These are phyloP conservation scores for Phalanger gymnotis DNA, from an alignment of 2,797 vertebrate species.

Conservation along the genomic window DNA sequence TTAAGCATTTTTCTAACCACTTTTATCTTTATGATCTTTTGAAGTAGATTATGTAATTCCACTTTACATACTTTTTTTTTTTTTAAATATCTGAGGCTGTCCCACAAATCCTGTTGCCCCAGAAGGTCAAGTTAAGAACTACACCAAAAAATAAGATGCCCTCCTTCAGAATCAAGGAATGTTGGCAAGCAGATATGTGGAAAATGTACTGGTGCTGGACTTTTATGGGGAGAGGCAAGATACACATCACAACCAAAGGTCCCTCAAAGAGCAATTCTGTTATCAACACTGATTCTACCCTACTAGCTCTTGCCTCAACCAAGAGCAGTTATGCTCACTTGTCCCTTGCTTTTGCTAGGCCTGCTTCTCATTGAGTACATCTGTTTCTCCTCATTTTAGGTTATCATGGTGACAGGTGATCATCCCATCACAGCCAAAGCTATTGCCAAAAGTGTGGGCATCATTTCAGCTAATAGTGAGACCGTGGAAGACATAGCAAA, in stretches of 20 bases:
- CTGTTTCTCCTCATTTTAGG: slow-evolving; percentile 76
- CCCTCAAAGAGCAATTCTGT: not conserved
- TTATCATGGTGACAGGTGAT: slow-evolving; percentile 89
- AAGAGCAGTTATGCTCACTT: not conserved
- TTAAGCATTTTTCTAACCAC: no score
- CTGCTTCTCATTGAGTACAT: not conserved
- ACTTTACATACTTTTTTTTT: no score
- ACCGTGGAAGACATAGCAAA: slow-evolving; percentile 88
- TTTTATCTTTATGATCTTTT: no score
- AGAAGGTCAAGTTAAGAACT: no score
- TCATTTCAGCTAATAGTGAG: slow-evolving; percentile 88
- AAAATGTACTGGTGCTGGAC: not conserved
- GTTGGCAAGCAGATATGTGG: not conserved
- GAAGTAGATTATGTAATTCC: no score
- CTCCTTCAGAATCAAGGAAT: no score
- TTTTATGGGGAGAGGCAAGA: not conserved
- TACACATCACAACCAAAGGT: slow-evolving; percentile 6
- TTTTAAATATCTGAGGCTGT: no score
- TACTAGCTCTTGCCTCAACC: not conserved
- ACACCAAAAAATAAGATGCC: no score
- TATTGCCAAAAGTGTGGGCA: slow-evolving; percentile 88
- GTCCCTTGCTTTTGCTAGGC: rapidly evolving
- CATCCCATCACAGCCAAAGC: slow-evolving; percentile 89
- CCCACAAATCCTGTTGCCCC: no score
- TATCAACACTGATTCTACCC: not conserved